These are phyloP conservation scores for Drosophila baimaii DNA, from an alignment of 1,140 invertebrate species.

Conservation along the genomic window DNA sequence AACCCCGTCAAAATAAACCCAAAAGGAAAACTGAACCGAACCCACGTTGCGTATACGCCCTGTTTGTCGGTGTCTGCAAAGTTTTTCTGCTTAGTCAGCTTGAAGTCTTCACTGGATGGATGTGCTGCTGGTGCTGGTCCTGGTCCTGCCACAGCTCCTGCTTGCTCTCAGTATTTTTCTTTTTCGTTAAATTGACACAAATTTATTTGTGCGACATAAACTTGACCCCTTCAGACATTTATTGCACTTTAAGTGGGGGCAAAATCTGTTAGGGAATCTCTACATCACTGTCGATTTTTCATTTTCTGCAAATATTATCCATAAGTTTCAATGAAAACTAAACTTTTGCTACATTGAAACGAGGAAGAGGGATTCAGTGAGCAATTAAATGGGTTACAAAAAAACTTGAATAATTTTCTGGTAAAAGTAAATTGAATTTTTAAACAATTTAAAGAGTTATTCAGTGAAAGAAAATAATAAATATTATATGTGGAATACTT, in stretches of 20 bases:
- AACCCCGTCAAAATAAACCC: conserved; percentile 20
- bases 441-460: not conserved
- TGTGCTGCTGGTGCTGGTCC: conserved; percentile 4
- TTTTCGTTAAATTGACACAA: conserved; percentile 24
- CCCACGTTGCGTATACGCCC: conserved; percentile 61
- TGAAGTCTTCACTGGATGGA: not conserved
- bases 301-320: conserved; percentile 15
- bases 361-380: not conserved
- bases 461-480: not conserved
- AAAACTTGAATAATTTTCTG: no score
- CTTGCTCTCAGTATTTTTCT: conserved; percentile 42
- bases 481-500: no score
- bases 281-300: conserved; percentile 4
- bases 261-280: conserved; percentile 2
- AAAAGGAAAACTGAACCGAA: conserved; percentile 10
- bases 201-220: conserved; percentile 46
- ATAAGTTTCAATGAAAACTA: conserved; percentile 9
- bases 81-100: conserved; percentile 62
- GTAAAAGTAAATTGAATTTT: no score
- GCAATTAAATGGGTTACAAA: not conserved
- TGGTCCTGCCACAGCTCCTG: conserved; percentile 4
- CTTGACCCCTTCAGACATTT: conserved; percentile 50
- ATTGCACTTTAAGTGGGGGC: conserved; percentile 13
- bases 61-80: conserved; percentile 45
- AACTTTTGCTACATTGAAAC: not conserved